These are phyloP conservation scores for Didymodactylos carnosus DNA, from an alignment of 2,888 invertebrate genomes.

Conservation along the genomic window DNA sequence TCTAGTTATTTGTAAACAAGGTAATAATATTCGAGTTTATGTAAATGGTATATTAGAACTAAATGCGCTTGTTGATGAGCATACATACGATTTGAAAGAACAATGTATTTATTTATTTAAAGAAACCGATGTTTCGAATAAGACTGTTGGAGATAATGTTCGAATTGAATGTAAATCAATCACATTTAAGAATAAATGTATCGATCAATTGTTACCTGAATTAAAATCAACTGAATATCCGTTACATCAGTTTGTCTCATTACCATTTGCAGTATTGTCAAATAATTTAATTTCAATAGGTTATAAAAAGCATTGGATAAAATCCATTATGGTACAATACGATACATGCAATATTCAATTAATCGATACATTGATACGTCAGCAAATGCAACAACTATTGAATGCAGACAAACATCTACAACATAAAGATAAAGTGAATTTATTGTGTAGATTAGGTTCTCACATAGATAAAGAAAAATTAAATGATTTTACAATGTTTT, in stretches of 20 bases:
- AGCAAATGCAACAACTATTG: not conserved
- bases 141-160: too few species aligned
- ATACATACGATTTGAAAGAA: not conserved
- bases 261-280: not conserved
- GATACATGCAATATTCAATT: not conserved
- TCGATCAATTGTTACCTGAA: too few species aligned
- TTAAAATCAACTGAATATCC: not conserved
- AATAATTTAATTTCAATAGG: not conserved
- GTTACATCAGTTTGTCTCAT: not conserved
- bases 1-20: not conserved
- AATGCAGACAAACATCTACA: not conserved
- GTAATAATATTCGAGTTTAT: not conserved
- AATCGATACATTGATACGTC: not conserved
- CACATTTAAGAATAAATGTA: not conserved
- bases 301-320: not conserved
- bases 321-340: not conserved
- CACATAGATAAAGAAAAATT: not conserved
- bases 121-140: too few species aligned
- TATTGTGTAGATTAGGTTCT: not conserved
- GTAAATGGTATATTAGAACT: not conserved
- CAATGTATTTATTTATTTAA: not conserved
- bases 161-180: not conserved
- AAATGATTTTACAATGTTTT: not conserved
- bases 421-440: not conserved
- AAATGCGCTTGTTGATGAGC: not conserved